Percentiles rank a stretch among this genome's conserved stretches.
These are phyloP conservation scores for Nycteola revayana DNA, from an alignment of 2,888 invertebrate genomes.

Conservation along the genomic window DNA sequence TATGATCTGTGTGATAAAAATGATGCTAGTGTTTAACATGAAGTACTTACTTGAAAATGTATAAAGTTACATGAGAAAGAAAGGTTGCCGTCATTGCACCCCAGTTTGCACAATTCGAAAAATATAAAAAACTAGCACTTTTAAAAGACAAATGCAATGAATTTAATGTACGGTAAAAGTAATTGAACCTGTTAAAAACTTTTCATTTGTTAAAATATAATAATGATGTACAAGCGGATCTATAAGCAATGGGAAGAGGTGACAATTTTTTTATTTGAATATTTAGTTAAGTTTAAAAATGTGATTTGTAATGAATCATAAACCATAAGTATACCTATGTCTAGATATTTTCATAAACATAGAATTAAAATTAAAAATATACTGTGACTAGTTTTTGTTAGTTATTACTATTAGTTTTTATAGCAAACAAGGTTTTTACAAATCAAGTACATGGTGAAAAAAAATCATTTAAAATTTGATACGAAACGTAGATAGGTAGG, in stretches of 20 bases:
- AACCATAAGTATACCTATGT: conserved; percentile 22
- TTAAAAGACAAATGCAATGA: conserved; percentile 26
- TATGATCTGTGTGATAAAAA: conserved; percentile 61
- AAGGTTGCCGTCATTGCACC: conserved; percentile 60
- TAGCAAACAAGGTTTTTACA: conserved; percentile 50
- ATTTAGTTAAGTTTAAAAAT: conserved; percentile 21
- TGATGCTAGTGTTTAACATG: conserved; percentile 31
- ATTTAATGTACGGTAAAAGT: conserved; percentile 12
- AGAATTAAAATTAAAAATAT: conserved; percentile 18
- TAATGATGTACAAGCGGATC: conserved; percentile 12
- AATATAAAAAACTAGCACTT: conserved; percentile 36
- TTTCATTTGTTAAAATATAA: conserved; percentile 15
- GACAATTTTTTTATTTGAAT: conserved; percentile 14
- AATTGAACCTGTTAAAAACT: conserved; percentile 6
- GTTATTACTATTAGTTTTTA: conserved; percentile 44
- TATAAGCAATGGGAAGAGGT: conserved; percentile 19
- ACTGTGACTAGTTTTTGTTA: conserved; percentile 47
- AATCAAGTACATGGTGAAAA: conserved; percentile 41
- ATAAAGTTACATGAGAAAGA: conserved; percentile 54
- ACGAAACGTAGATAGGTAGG: conserved; percentile 79
- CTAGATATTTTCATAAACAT: conserved; percentile 29
- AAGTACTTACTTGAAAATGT: conserved; percentile 31
- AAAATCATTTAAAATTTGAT: conserved; percentile 70
- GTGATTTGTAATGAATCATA: conserved; percentile 20
- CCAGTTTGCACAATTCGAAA: conserved; percentile 61